phyloP scores from a whole-genome alignment of 2,888 invertebrate genomes.

The Caenorhabditis sp. region DNA sequence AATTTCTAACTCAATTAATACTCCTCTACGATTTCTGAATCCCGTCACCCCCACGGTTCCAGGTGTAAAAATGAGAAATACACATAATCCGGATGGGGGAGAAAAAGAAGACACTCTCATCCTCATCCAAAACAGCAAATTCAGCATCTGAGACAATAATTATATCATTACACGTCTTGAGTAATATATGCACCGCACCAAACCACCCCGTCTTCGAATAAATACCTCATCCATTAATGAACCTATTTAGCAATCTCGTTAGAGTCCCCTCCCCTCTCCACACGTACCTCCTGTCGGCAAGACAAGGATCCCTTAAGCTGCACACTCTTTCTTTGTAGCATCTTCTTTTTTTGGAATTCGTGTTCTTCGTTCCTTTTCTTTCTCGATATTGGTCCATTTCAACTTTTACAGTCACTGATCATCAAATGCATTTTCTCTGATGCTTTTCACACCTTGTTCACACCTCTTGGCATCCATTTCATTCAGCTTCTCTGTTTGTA shows the following conservation, averaged over 20 bases:
- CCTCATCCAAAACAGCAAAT: conserved; percentile 49
- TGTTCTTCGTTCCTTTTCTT: neutral
- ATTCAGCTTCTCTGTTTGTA: conserved; percentile 23
- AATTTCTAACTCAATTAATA: conserved; percentile 44
- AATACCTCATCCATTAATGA: conserved; percentile 58
- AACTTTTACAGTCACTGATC: too few species aligned
- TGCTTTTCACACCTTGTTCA: conserved; percentile 15
- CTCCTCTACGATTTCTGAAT: neutral
- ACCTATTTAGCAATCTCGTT: conserved; percentile 54
- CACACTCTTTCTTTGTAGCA: conserved; percentile 8
- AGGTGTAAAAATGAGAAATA: conserved; percentile 7
- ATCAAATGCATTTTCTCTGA: conserved; percentile 7
- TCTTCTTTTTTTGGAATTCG: too few species aligned
- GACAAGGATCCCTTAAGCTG: conserved; percentile 13
- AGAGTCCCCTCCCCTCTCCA: too few species aligned
- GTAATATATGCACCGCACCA: conserved; percentile 49
- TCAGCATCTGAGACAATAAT: conserved; percentile 51
- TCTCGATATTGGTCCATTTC: too few species aligned
- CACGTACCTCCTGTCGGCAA: conserved; percentile 15
- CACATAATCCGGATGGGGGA: conserved; percentile 42
- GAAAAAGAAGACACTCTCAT: conserved; percentile 12
- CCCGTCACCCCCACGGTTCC: conserved; percentile 30
- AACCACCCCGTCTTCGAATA: conserved; percentile 36
- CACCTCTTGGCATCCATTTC: neutral
- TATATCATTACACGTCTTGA: conserved; percentile 51